Evolutionary conservation across 2,888 invertebrate species (phyloP).

Genomic region (Monochamus alternatus): DNA sequence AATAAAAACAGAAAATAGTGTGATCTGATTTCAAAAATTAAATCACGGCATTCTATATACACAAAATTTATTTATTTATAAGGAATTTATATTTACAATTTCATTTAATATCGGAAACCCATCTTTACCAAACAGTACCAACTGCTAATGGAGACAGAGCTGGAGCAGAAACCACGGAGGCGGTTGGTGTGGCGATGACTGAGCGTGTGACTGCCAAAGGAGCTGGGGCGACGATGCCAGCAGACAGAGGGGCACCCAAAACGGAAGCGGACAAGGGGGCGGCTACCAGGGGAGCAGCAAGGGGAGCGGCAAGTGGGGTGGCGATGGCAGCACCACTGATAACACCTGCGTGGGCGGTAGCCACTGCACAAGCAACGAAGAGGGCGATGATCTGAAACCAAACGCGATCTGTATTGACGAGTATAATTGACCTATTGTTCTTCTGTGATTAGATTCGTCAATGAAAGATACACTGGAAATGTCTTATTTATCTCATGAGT

Average conservation of each 20-base stretch:
- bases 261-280: not conserved
- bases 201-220: constrained; percentile 2
- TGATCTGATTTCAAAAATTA: no score
- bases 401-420: no score
- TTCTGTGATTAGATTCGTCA: no score
- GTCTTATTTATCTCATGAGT: no score
- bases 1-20: no score
- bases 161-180: constrained; percentile 3
- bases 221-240: constrained; percentile 16
- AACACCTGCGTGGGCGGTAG: not conserved
- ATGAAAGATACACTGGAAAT: no score
- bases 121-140: not conserved
- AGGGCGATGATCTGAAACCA: constrained; percentile 1
- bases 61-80: not conserved
- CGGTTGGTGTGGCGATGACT: constrained; percentile 4
- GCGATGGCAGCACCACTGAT: constrained; percentile 2
- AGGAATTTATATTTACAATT: not conserved
- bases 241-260: constrained; percentile 1
- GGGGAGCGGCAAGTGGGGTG: not conserved
- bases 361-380: constrained; percentile 11
- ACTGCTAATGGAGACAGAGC: not conserved
- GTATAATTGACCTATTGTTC: no score
- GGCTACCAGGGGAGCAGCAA: no score
- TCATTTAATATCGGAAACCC: not conserved
- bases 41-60: not conserved